Conservation (phyloP, 1,140 invertebrate genomes). For the Agrypnia vestita region DNA sequence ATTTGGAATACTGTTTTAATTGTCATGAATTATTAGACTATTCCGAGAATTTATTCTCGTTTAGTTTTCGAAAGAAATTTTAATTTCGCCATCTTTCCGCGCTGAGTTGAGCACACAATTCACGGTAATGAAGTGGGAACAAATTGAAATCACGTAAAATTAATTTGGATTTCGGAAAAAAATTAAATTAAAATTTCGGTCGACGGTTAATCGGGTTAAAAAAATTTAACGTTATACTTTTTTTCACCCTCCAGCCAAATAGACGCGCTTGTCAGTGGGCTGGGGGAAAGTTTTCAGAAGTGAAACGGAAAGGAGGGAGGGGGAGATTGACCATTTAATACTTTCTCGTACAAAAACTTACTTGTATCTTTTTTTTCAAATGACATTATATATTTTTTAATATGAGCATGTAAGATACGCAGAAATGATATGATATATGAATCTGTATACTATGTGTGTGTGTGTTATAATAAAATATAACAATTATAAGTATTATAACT, state of each 20-base stretch:
- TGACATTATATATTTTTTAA: too few relatives aligned
- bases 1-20: too few relatives aligned
- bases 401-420: too few relatives aligned
- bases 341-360: not conserved
- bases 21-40: too few relatives aligned
- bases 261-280: not conserved
- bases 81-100: not conserved
- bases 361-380: not conserved
- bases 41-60: too few relatives aligned
- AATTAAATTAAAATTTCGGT: slow-evolving; percentile 37
- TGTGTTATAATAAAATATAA: too few relatives aligned
- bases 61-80: too few relatives aligned
- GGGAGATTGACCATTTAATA: slow-evolving; percentile 4
- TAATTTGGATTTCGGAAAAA: slow-evolving; percentile 40
- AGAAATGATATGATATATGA: too few relatives aligned
- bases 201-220: slow-evolving; percentile 32
- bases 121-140: slow-evolving; percentile 38
- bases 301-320: not conserved
- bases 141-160: slow-evolving; percentile 42
- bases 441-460: too few relatives aligned
- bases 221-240: not conserved
- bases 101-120: slow-evolving; percentile 39
- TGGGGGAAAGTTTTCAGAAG: not conserved
- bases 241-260: slow-evolving; percentile 28
- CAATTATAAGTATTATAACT: too few relatives aligned